Base-by-base conservation (phyloP, 2,888 invertebrate genomes). In the Calameuta idolon region DNA sequence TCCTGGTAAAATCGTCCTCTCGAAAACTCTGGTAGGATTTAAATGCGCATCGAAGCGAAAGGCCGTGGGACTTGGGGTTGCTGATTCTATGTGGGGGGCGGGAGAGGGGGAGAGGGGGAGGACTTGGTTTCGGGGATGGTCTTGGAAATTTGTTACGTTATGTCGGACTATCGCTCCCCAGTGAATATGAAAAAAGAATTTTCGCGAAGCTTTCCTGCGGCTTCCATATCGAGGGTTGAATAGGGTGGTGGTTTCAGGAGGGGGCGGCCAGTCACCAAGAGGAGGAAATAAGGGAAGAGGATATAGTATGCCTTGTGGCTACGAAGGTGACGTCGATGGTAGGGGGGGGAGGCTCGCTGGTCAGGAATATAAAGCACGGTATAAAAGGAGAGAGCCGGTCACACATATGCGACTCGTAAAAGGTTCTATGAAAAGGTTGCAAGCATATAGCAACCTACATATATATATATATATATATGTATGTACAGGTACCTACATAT, bases 151-250 rank as follows among this genome's bases (percentile, higher is more conserved):
- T 90, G 90, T 90, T 88, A 86, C 85, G 87, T 88, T 89, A 87
- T 85, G 88, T 87, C 85, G 85, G 87, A 84, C 87, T 88, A 90
- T 90, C 88, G 86, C 89, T 90, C 91, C 91, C 91, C 84, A 86
- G 90, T 87, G 91, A 88, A 89, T 90, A 89, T 88, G 86, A 89
- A 89, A 86, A 88, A 89, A 86, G 87, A 89, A 90, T 89, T 87
- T 83, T 84, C 81, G 55, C 55, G 81, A 82, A 84, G 82, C 81
- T 82, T 81, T 77, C 75, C 55, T 55, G 69, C 55, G 77, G 77
- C 77, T 34, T 55, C 71, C 33, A 33, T 71, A 34, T 34, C 33
- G 71, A 34, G 31, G 71, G 31, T 31, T 34, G 71, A 31, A 71
- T 71, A 78, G 75, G 76, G 79, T 77, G 82, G 73, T 40, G 76